Evolutionary conservation across 2,113 vertebrate genomes (phyloP).

Genomic region (Hippotragus niger): DNA sequence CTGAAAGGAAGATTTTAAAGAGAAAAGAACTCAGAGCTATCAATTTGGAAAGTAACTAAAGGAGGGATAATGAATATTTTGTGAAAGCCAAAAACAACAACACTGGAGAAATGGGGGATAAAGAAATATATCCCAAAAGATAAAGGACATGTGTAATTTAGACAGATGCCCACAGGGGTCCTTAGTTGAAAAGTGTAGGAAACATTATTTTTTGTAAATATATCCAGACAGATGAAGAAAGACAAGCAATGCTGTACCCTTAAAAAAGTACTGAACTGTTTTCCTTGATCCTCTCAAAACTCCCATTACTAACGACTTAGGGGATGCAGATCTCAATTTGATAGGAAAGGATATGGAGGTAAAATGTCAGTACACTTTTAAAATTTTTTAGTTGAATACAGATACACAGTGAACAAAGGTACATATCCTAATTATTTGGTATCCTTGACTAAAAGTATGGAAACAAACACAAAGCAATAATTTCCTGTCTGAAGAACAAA

Average conservation of each 20-base stretch:
- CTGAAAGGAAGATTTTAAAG: background rate
- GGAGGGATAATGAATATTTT: background rate
- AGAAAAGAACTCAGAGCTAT: background rate
- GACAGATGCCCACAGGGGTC: background rate
- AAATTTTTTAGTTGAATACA: background rate
- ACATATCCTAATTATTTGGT: background rate
- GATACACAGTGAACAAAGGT: background rate
- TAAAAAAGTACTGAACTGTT: background rate
- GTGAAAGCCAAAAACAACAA: background rate
- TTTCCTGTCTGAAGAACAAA: slow-evolving; percentile 75
- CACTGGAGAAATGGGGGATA: background rate
- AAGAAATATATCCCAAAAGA: background rate
- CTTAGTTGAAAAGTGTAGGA: background rate
- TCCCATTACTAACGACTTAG: background rate
- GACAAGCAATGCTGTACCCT: background rate
- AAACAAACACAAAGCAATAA: slow-evolving; percentile 35
- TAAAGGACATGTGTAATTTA: background rate
- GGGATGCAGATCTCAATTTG: background rate
- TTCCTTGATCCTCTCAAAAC: background rate
- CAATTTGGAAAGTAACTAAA: background rate
- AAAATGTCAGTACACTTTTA: background rate
- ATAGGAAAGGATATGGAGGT: background rate
- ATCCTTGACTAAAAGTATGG: background rate
- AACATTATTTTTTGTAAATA: background rate
- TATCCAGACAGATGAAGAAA: background rate